Evolutionary conservation across 2,888 invertebrate species (phyloP), one percentile per base, ranked within the genome.

Genomic region (Junonia oenone): DNA sequence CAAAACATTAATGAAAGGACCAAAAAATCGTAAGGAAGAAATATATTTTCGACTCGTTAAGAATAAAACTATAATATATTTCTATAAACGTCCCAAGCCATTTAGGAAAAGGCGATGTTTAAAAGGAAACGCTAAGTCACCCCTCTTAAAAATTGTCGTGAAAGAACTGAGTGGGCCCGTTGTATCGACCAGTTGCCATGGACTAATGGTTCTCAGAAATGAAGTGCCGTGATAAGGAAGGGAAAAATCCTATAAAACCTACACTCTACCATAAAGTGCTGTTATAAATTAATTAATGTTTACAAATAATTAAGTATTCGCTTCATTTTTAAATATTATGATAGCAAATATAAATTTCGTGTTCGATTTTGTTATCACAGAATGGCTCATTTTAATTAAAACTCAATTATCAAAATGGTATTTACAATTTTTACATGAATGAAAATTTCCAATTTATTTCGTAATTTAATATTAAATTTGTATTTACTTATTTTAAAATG

Each of bases 111-210:
- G 26, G 13, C 43, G 43, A 13, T 13, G 65, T 67, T 74, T 64
- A 61, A 64, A 66, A 65, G 59, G 70, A 76, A 78, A 67, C 64
- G 81, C 78, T 58, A 64, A 76, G 78, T 83, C 82, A 80, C 71
- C 65, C 68, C 62, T 63, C 73, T 72, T 78, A 79, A 78, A 72
- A 70, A 70, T 64, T 58, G 63, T 67, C 67, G 60, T 79, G 73
- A 75, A 83, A 76, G 26, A 43, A 22, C 38, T 76, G 66, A 71
- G 65, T 71, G 71, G 60, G 22, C 38, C 31, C 47, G 43, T 27
- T 37, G 26, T 48, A 55, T 58, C 58, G 45, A 49, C 45, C 38
- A 38, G 40, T 37, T 51, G 55, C 48, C 51, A 55, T 51, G 49
- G 14, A 37, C 35, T 51, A 40, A 40, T 45, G 38, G 51, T 50